A percentile compares a stretch with the other conserved stretches of the same genome.
Evolutionary conservation across 2,113 vertebrate genomes (phyloP).

Genomic region (Zingel zingel): DNA sequence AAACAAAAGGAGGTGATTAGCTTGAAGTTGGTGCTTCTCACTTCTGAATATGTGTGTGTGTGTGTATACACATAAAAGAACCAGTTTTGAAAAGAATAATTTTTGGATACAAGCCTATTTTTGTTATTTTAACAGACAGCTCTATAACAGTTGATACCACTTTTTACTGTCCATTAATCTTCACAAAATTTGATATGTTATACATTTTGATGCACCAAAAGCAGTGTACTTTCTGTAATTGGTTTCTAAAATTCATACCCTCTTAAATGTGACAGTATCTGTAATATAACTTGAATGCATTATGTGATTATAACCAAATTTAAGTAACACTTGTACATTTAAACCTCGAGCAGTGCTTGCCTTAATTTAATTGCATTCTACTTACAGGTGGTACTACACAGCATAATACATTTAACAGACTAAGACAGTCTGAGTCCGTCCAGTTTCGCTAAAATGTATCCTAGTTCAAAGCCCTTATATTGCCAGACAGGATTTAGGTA

Average conservation of each 20-base stretch:
- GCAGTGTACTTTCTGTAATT: background rate
- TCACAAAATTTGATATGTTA: background rate
- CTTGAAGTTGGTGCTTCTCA: conserved; percentile 7
- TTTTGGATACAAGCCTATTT: too few species aligned
- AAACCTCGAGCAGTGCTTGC: background rate
- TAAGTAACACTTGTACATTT: background rate
- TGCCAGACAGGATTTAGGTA: background rate
- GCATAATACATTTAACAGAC: background rate
- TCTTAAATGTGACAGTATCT: background rate
- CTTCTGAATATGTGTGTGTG: background rate
- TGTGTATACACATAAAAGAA: background rate
- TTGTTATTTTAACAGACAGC: too few species aligned
- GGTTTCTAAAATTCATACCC: background rate
- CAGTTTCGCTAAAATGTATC: background rate
- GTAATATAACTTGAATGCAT: background rate
- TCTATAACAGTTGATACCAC: too few species aligned
- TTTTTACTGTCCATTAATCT: too few species aligned
- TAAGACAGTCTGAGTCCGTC: background rate
- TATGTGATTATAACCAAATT: background rate
- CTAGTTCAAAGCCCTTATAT: background rate
- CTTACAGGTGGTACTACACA: background rate
- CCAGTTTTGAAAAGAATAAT: too few species aligned
- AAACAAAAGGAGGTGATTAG: conserved; percentile 36
- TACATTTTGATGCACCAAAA: background rate
- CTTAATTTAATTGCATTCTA: background rate